phyloP scores from a whole-genome alignment of 2,888 invertebrate species.

The Sinodicranocentrus sp. region DNA sequence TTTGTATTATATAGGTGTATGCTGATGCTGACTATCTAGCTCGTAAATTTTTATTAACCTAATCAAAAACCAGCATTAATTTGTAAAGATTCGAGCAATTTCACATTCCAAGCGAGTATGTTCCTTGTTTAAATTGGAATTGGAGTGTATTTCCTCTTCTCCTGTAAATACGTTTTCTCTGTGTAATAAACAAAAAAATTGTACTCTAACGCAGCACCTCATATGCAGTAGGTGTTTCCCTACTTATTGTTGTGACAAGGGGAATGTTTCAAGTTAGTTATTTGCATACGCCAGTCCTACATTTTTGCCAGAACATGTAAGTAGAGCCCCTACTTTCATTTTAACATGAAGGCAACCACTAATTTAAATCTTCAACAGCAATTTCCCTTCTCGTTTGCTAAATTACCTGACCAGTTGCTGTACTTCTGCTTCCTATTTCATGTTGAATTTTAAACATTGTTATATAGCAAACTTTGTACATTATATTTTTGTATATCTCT shows the following conservation, averaged over 20 bases:
- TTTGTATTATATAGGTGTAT: not conserved
- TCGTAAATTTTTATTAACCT: slow-evolving; percentile 56
- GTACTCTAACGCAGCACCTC: not conserved
- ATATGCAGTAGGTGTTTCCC: not conserved
- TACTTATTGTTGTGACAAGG: not conserved
- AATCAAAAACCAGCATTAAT: slow-evolving; percentile 50
- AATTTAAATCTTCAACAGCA: slow-evolving; percentile 32
- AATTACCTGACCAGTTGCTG: slow-evolving; percentile 52
- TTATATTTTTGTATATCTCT: slow-evolving; percentile 26
- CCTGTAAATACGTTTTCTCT: not conserved
- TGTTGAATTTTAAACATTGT: not conserved
- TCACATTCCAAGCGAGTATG: slow-evolving; percentile 11
- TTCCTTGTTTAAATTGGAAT: slow-evolving; percentile 4
- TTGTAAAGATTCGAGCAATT: slow-evolving; percentile 21
- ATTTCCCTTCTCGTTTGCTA: slow-evolving; percentile 34
- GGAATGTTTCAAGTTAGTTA: not conserved
- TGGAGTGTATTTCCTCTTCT: too few species aligned
- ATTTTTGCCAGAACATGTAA: not conserved
- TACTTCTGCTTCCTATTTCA: slow-evolving; percentile 22
- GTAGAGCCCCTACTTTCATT: not conserved
- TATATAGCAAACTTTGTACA: not conserved
- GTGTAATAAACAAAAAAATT: not conserved
- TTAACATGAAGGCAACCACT: slow-evolving; percentile 9
- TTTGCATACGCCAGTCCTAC: not conserved
- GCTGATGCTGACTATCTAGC: not conserved